phyloP scores from a whole-genome alignment of 1,140 invertebrate species.

The Heliconius eleuchia region DNA sequence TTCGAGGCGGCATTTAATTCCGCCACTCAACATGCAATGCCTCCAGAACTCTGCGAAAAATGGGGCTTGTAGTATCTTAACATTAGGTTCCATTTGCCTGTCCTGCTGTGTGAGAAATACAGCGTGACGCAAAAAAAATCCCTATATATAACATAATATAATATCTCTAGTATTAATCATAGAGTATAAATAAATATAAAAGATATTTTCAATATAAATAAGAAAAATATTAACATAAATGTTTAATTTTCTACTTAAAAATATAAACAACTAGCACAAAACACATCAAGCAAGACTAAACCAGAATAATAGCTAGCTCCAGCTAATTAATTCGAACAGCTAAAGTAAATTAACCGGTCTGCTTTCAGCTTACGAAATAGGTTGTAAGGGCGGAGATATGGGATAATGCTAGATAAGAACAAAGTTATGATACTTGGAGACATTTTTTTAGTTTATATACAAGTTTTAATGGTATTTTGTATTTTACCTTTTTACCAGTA shows the following conservation, averaged over 20 bases:
- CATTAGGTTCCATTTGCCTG: too few relatives aligned
- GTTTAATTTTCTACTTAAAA: not conserved
- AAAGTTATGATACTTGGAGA: slow-evolving; percentile 13
- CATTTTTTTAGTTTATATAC: not conserved
- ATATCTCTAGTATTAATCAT: too few relatives aligned
- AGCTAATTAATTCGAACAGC: slow-evolving; percentile 24
- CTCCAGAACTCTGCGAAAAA: too few relatives aligned
- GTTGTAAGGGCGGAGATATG: slow-evolving; percentile 25
- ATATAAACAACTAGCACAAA: slow-evolving; percentile 14
- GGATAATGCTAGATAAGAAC: slow-evolving; percentile 3
- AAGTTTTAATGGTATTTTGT: not conserved
- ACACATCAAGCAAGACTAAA: slow-evolving; percentile 27
- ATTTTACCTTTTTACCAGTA: too few relatives aligned
- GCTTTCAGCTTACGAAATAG: slow-evolving; percentile 22
- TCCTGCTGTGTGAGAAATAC: too few relatives aligned
- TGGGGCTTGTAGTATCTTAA: too few relatives aligned
- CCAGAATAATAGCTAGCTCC: slow-evolving; percentile 27
- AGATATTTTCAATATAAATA: not conserved
- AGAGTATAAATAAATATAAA: too few relatives aligned
- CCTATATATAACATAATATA: too few relatives aligned
- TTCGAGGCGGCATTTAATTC: too few relatives aligned
- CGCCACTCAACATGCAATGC: too few relatives aligned
- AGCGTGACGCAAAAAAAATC: too few relatives aligned
- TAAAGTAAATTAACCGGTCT: slow-evolving; percentile 26
- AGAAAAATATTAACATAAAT: not conserved